phyloP scores from a whole-genome alignment of 2,888 invertebrate genomes.

The Craniophora ligustri region DNA sequence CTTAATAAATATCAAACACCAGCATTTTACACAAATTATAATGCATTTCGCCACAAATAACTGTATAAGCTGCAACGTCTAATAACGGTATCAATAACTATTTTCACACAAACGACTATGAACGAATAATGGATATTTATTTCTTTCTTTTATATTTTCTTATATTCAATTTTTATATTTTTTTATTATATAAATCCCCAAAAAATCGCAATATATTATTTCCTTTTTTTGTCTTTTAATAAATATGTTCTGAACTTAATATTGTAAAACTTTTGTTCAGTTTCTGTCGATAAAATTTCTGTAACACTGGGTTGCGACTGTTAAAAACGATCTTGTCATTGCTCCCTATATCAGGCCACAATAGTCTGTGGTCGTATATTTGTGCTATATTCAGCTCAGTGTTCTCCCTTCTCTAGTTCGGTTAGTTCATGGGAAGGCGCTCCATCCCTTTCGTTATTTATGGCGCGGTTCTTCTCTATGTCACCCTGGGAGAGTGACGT shows the following conservation, averaged over 20 bases:
- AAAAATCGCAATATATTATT: not conserved
- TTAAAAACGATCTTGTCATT: conserved; percentile 4
- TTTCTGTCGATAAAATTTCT: conserved; percentile 15
- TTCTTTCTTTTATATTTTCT: no score
- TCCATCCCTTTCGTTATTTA: conserved; percentile 79
- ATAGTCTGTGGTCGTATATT: conserved; percentile 12
- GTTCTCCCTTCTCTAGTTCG: conserved; percentile 88
- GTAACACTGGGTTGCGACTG: not conserved
- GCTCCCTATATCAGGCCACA: conserved; percentile 25
- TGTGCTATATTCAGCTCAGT: conserved; percentile 59
- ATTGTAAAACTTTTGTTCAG: conserved; percentile 17
- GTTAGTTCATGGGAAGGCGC: conserved; percentile 91
- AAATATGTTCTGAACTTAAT: conserved; percentile 11
- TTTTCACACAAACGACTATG: conserved; percentile 66
- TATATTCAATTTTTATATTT: no score
- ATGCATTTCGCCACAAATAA: conserved; percentile 48
- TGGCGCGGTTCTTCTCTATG: conserved; percentile 77
- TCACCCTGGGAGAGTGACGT: conserved; percentile 94
- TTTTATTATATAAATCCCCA: no score
- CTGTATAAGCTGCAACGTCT: conserved; percentile 47
- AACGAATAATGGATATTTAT: no score
- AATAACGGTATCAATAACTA: conserved; percentile 61
- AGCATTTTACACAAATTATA: conserved; percentile 26
- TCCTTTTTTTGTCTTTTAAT: not conserved
- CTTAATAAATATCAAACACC: conserved; percentile 14